phyloP scores from a whole-genome alignment of 2,113 vertebrate species.

The Urocitellus parryii region DNA sequence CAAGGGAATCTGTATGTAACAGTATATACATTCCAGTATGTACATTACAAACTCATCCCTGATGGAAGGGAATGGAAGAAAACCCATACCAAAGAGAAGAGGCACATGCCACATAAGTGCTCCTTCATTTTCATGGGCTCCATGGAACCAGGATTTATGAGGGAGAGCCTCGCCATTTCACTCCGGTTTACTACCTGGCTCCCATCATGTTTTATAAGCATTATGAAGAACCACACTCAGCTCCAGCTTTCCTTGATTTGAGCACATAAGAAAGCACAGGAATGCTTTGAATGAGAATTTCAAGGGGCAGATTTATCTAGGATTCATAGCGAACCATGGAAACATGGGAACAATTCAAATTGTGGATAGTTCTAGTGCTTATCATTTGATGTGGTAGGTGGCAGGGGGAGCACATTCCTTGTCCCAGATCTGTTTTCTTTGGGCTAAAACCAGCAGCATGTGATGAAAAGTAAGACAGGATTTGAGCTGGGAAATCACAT shows the following conservation, averaged over 20 bases:
- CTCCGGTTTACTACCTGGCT: slow-evolving; percentile 85
- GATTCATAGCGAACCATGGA: slow-evolving; percentile 10
- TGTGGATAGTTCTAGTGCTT: not conserved
- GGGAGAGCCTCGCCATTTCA: slow-evolving; percentile 71
- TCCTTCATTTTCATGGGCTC: slow-evolving; percentile 77
- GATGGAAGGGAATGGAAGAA: slow-evolving; percentile 78
- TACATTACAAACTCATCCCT: slow-evolving; percentile 82
- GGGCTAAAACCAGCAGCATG: not conserved
- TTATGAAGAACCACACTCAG: slow-evolving; percentile 82
- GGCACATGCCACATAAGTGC: slow-evolving; percentile 71
- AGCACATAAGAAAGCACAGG: slow-evolving; percentile 8
- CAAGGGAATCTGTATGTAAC: slow-evolving; percentile 77
- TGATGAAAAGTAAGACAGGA: not conserved
- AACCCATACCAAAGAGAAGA: slow-evolving; percentile 78
- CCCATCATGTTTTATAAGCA: slow-evolving; percentile 83
- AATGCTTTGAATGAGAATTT: not conserved
- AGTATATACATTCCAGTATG: slow-evolving; percentile 70
- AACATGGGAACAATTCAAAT: not conserved
- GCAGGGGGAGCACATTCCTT: not conserved
- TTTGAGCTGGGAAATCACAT: not conserved
- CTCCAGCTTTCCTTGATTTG: slow-evolving; percentile 72
- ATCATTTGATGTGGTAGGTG: not conserved
- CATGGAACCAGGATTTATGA: slow-evolving; percentile 83
- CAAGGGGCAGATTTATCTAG: not conserved
- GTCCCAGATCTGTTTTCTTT: slow-evolving; percentile 16